Evolutionary conservation across 2,113 vertebrate species (phyloP).

Genomic region (Phocoena sinus): DNA sequence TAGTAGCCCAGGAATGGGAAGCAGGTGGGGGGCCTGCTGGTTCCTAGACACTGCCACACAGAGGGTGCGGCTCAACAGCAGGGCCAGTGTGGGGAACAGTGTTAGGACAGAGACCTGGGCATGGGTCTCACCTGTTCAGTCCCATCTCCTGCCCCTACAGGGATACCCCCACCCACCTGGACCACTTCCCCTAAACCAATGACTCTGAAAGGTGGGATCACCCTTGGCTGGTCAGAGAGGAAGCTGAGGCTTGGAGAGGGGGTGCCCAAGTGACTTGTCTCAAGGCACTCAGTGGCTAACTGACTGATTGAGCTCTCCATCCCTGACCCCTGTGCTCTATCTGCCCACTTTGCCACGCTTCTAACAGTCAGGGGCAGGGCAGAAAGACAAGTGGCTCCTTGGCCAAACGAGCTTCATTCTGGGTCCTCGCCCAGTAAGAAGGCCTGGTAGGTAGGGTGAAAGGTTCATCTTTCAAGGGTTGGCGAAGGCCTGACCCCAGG

Average conservation of each 20-base stretch:
- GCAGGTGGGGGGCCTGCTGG: background rate
- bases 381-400: background rate
- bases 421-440: background rate
- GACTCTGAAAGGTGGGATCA: background rate
- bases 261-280: background rate
- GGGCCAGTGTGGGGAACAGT: rapidly evolving
- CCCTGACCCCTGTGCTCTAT: no score
- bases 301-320: rapidly evolving
- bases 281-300: background rate
- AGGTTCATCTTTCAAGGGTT: background rate
- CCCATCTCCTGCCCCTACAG: background rate
- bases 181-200: background rate
- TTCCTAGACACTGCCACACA: rapidly evolving
- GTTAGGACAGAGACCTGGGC: background rate
- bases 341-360: background rate
- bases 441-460: background rate
- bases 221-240: background rate
- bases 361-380: background rate
- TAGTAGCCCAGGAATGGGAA: background rate
- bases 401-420: background rate
- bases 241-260: background rate
- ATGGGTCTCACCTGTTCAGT: background rate
- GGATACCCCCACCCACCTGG: background rate
- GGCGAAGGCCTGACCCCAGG: background rate
- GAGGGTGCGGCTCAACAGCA: rapidly evolving